Evolutionary conservation across 2,888 invertebrate genomes (phyloP), one percentile per base, ranked within the genome.

Genomic region (Dynastes tityus): DNA sequence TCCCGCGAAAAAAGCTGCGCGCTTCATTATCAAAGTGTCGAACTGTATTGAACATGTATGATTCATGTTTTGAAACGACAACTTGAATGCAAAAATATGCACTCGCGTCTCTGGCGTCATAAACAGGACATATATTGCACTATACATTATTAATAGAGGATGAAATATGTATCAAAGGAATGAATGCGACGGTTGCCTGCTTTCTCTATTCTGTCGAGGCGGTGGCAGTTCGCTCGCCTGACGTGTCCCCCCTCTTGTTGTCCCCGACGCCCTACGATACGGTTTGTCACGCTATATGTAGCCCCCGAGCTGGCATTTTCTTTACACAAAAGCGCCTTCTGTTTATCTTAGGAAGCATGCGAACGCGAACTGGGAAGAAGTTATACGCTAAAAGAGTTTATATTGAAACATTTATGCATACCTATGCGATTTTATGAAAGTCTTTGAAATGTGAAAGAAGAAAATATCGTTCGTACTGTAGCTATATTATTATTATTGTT

Each of bases 1-100:
- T 37, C 16, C 32, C 40, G 40, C 64, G 29, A 61, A 80, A 81
- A 82, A 81, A 81, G 81, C 80, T 78, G 77, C 82, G 81, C 86
- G 87, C 87, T 88, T 88, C 88, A 88, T 88, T 88, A 88, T 87
- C 86, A 86, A 87, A 87, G 87, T 88, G 88, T 88, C 88, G 88
- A 88, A 88, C 86, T 85, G 86, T 87, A 88, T 88, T 87, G 87
- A 87, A 88, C 87, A 86, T 87, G 86, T 87, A 87, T 88, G 88
- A 88, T 88, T 87, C 88, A 88, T 88, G 88, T 88, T 87, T 85
- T 84, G 84, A 86, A 85, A 86, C 88, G 88, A 88, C 88, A 88
- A 87, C 86, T 87, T 87, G 87, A 86, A 88, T 87, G 87, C 86
- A 87, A 87, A 88, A 88, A 88, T 88, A 88, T 88, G 88, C 88